phyloP scores from a whole-genome alignment of 1,140 invertebrate species.

The Geopemphigus sp. region DNA sequence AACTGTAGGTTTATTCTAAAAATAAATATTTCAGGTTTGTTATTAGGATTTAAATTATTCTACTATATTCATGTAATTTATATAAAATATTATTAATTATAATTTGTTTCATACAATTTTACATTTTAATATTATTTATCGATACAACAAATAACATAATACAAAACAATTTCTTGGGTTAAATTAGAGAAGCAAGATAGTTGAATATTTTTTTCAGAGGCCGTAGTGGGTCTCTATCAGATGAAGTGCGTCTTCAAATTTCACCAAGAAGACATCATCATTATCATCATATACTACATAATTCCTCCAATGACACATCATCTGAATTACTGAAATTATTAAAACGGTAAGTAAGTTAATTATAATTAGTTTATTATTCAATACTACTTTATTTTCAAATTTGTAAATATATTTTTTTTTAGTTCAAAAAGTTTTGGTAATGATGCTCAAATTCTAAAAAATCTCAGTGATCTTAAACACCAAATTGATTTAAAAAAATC shows the following conservation, averaged over 20 bases:
- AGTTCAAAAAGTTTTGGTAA: constrained; percentile 72
- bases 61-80: constrained; percentile 8
- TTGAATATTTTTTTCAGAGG: constrained; percentile 42
- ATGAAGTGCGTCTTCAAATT: constrained; percentile 38
- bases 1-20: neutral
- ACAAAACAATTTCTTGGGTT: neutral
- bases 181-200: constrained; percentile 1
- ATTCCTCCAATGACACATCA: constrained; percentile 28
- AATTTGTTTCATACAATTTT: neutral
- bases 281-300: constrained; percentile 15
- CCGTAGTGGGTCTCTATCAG: constrained; percentile 46
- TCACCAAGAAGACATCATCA: constrained; percentile 45
- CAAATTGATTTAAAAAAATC: constrained; percentile 48
- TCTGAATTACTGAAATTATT: constrained; percentile 43
- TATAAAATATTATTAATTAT: neutral
- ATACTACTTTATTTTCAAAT: neutral
- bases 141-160: neutral
- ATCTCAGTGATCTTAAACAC: constrained; percentile 60
- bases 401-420: constrained; percentile 41
- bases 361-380: neutral
- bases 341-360: constrained; percentile 33
- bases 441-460: constrained; percentile 72
- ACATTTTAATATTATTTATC: neutral
- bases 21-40: neutral
- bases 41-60: neutral